Conservation (phyloP, 2,888 invertebrate species). For the Temnothorax ravouxi region DNA sequence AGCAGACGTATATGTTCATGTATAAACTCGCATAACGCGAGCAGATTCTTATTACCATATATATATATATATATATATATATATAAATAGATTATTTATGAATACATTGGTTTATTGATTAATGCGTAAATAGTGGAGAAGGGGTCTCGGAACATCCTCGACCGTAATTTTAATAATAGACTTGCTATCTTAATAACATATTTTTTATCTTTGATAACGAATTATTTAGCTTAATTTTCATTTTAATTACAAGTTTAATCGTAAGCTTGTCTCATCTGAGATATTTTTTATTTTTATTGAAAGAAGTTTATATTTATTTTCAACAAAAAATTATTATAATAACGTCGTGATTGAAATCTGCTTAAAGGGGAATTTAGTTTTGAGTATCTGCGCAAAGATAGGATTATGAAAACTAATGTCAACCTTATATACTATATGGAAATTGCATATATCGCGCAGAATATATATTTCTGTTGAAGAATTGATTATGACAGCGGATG, state of each 20-base stretch:
- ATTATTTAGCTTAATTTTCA: not conserved
- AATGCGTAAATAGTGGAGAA: constrained; percentile 3
- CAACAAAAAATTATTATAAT: not conserved
- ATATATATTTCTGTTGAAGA: not conserved
- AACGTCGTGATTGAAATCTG: not conserved
- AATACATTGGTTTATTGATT: constrained; percentile 17
- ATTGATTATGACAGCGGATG: not conserved
- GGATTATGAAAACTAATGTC: constrained; percentile 1
- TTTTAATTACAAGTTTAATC: not conserved
- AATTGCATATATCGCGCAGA: not conserved
- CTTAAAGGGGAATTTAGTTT: not conserved
- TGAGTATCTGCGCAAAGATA: not conserved
- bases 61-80: not conserved
- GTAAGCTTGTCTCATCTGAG: not conserved
- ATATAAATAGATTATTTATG: constrained; percentile 23
- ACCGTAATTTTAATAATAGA: constrained; percentile 32
- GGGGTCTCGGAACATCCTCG: constrained; percentile 14
- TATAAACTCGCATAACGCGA: not conserved
- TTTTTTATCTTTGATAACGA: constrained; percentile 7
- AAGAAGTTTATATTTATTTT: not conserved
- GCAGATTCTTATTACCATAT: not conserved
- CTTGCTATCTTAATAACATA: not conserved
- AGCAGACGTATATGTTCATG: not conserved
- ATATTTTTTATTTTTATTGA: constrained; percentile 24
- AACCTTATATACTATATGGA: not conserved